Base-by-base conservation (phyloP, 1,140 invertebrate species). In the Solenopsis fugax region DNA sequence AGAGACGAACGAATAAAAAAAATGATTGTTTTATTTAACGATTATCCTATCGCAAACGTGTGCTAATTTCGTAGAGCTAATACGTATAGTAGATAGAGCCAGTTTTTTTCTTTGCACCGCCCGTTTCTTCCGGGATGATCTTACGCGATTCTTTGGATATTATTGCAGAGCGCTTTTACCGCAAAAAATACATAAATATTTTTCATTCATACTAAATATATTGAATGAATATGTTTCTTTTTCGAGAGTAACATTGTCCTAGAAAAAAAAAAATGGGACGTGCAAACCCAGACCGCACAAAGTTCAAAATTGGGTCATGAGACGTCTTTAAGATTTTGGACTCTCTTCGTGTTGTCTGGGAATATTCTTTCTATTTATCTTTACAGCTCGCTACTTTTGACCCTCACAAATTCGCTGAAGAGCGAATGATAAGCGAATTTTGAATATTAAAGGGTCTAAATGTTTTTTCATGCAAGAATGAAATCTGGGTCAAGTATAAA, bases 401-500 rank as follows among this genome's bases (percentile, higher is more conserved):
- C 12, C 4, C 13, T 48, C 16, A 54, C 12, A 81, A 81, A 29
- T 81, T 65, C 37, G 13, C 60, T 50, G 7, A 34, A 7, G 67
- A 41, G 41, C 7, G 41, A 41, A 41, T 3, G 41, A 41, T 41
- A 2, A 41, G 41, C 41, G 41, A 41, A 41, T 41, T 3, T 41
- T 41, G 16, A 45, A 41, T 56, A 45, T 62, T 62, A 48, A 41
- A 5, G 37, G 24, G 16, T 12, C 13, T 16, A 29, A 9, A 69
- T 37, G 9, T 54, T 80, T 69, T 71, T 50, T 13, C 21, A 45
- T 13, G 34, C 34, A 71, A 69, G 34, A 71, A 54, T 71, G 64
- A 71, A 84, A 84, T 75, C 67, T 76, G 60, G 81, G 81, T 75
- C 81, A 84, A 75, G 69, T 58, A 75, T 76, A 52, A 58, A 62